These are phyloP conservation scores for Origma solitaria DNA, from an alignment of 2,113 vertebrate species.

Conservation along the genomic window DNA sequence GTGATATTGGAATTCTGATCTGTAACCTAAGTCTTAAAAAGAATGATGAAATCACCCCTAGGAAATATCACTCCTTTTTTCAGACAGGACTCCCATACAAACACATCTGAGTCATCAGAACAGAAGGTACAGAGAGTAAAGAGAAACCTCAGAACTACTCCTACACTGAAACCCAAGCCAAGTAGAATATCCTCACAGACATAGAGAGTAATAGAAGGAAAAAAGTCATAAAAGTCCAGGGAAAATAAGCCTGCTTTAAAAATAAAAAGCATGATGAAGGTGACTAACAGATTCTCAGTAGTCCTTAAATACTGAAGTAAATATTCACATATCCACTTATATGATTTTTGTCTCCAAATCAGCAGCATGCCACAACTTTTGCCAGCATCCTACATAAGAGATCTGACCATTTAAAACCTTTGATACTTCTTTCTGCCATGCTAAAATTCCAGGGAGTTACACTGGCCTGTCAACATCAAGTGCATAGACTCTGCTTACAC, in stretches of 20 bases:
- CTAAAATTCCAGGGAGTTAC: rapidly evolving
- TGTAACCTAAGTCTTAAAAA: not conserved
- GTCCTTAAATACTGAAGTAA: not conserved
- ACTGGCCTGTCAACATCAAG: not conserved
- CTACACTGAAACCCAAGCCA: not conserved
- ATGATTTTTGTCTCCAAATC: not conserved
- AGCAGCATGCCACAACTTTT: not conserved
- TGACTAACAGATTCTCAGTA: not conserved
- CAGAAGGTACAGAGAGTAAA: not conserved
- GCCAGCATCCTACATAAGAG: not conserved
- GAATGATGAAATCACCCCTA: not conserved
- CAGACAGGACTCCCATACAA: not conserved
- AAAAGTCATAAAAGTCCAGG: not conserved
- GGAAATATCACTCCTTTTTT: not conserved
- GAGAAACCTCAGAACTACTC: not conserved
- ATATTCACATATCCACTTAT: not conserved
- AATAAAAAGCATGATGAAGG: not conserved
- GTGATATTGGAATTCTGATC: not conserved
- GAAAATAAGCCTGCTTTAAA: not conserved
- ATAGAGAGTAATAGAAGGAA: not conserved
- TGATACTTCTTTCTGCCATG: not conserved
- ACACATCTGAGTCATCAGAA: not conserved
- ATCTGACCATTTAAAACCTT: not conserved
- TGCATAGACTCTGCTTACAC: not conserved
- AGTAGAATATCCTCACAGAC: not conserved